Conservation (phyloP, 2,113 vertebrate genomes). For the Pollimyrus isidori region DNA sequence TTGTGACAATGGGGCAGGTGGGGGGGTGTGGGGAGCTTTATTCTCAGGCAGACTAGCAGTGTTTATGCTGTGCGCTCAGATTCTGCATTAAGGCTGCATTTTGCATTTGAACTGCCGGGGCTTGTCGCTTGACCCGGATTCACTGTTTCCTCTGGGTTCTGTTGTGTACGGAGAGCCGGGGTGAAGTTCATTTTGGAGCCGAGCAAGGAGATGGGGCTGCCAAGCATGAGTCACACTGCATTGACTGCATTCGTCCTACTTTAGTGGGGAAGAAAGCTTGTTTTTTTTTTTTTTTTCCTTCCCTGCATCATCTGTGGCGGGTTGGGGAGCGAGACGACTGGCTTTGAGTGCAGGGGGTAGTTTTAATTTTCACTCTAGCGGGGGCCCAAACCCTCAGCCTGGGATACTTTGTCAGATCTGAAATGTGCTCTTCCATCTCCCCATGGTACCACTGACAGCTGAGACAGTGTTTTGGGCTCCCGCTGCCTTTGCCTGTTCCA, state of each 20-base stretch:
- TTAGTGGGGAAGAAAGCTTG: neutral
- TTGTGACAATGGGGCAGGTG: neutral
- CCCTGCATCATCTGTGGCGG: neutral
- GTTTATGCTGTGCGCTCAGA: neutral
- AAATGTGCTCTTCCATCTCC: neutral
- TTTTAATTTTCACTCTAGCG: neutral
- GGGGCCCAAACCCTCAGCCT: neutral
- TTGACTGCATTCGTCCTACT: neutral
- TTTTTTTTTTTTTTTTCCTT: neutral
- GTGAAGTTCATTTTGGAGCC: slow-evolving; percentile 43
- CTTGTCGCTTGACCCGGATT: neutral
- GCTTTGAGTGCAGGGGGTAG: neutral
- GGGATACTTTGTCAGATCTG: neutral
- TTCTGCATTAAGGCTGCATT: neutral
- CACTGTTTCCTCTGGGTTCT: slow-evolving; percentile 32
- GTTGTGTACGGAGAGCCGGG: slow-evolving; percentile 36
- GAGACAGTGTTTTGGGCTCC: neutral
- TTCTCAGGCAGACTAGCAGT: neutral
- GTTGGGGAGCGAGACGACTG: neutral
- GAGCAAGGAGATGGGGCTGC: slow-evolving; percentile 41
- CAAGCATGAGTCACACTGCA: slow-evolving; percentile 42
- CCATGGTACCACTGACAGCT: neutral
- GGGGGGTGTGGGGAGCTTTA: neutral
- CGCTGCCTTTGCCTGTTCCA: neutral
- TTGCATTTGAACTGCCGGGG: neutral